Conservation (phyloP, 35 echinoderm and acorn worm species). For the Chiridota heheva region DNA sequence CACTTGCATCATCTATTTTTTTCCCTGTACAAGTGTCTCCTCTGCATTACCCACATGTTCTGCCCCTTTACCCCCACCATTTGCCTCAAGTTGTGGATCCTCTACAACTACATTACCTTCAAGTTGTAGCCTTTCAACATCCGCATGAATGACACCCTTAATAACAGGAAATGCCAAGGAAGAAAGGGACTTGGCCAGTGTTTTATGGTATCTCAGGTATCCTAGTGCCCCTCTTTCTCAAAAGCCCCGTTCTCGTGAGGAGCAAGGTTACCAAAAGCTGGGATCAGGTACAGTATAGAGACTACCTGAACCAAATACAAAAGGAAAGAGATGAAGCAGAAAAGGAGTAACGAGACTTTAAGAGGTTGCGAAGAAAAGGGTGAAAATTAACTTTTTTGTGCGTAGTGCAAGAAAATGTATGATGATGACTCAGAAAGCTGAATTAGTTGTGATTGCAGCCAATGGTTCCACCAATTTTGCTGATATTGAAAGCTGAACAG, state of each 20-base stretch:
- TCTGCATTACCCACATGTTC: background rate
- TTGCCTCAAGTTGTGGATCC: no score
- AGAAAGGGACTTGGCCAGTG: background rate
- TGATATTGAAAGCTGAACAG: no score
- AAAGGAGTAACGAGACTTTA: no score
- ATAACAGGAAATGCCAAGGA: background rate
- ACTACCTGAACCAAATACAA: background rate
- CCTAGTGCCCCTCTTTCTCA: background rate
- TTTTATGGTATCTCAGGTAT: background rate
- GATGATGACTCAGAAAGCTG: no score
- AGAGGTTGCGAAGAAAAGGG: no score
- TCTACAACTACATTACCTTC: no score
- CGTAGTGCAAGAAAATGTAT: no score
- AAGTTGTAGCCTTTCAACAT: background rate
- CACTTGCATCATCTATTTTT: background rate
- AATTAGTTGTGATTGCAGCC: no score
- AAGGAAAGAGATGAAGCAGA: no score
- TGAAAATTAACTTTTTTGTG: no score
- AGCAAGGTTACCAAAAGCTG: background rate
- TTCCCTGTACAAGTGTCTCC: background rate
- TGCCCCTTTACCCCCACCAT: background rate
- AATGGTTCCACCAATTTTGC: no score
- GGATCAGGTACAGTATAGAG: background rate
- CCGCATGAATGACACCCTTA: background rate
- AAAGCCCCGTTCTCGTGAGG: slow-evolving; percentile 7